These are phyloP conservation scores for Oeneis ivallda DNA, from an alignment of 2,888 invertebrate genomes.

Conservation along the genomic window DNA sequence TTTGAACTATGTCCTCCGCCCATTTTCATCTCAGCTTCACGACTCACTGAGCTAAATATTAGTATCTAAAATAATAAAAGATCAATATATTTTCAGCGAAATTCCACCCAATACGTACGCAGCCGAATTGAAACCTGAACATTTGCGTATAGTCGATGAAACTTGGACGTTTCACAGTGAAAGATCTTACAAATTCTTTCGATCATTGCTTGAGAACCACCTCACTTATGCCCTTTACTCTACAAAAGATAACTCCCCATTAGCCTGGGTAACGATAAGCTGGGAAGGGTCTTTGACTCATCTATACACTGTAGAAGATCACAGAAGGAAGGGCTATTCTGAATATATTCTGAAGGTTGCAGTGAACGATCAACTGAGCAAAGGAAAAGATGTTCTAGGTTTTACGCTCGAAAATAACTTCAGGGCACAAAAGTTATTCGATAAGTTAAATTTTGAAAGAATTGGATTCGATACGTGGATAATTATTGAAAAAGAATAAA, in stretches of 20 bases:
- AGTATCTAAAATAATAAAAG: background rate
- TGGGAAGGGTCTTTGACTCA: conserved; percentile 55
- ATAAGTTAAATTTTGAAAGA: conserved; percentile 43
- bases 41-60: no score
- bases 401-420: conserved; percentile 44
- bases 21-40: no score
- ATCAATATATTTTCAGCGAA: conserved; percentile 31
- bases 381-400: conserved; percentile 42
- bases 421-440: conserved; percentile 41
- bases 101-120: conserved; percentile 44
- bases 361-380: conserved; percentile 41
- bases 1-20: no score
- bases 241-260: conserved; percentile 37
- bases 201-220: conserved; percentile 39
- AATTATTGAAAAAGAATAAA: conserved; percentile 23
- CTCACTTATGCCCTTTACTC: conserved; percentile 46
- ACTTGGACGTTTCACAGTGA: conserved; percentile 44
- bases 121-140: conserved; percentile 38
- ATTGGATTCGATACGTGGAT: conserved; percentile 42
- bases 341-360: conserved; percentile 51
- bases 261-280: conserved; percentile 54
- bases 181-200: conserved; percentile 39
- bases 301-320: conserved; percentile 52
- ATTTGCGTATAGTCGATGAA: conserved; percentile 41
- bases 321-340: conserved; percentile 57